Evolutionary conservation across 1,140 invertebrate species (phyloP), one percentile per base, ranked within the genome.

Genomic region (Holotrichia oblita): DNA sequence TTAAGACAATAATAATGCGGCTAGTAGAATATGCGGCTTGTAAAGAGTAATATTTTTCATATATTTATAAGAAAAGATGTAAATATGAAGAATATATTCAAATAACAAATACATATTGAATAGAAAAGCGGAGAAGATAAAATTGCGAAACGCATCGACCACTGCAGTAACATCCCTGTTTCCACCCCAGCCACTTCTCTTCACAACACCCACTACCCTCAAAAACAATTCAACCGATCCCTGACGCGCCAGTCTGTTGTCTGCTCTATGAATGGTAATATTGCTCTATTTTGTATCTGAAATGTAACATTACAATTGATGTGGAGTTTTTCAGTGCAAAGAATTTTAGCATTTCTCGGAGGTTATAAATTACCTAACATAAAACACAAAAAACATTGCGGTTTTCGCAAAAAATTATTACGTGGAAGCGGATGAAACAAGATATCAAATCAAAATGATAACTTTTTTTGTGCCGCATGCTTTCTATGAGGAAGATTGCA

Each of bases 191-290:
- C 64, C 64, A 41, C 73, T 34, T 42, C 40, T 74, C 34, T 20
- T 20, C 73, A 69, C 22, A 17, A 27, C 75, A 22, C 75, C 75
- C 41, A 27, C 75, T n/a, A 34, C 77, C 24, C 73, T 44, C 78
- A 41, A 79, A 79, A 79, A 79, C 78, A 79, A 79, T 79, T 79
- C 78, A 79, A 40, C 75, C 78, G 64, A 20, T 48, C 69, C 72
- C 79, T 55, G 81, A 77, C 77, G 80, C 81, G 82, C 79, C 82
- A 81, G 81, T 83, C 80, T 81, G 81, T 81, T 81, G 82, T 83
- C 82, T 82, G 81, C 81, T 78, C 78, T 76, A 80, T 80, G 80
- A 82, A 82, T 80, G 81, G 79, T 77, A 79, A 81, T 81, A 82
- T 80, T 81, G 82, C 79, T 81, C 80, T 80, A 81, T 81, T 83